Base-by-base conservation (phyloP, 2,888 invertebrate species). In the Melipona beecheii region DNA sequence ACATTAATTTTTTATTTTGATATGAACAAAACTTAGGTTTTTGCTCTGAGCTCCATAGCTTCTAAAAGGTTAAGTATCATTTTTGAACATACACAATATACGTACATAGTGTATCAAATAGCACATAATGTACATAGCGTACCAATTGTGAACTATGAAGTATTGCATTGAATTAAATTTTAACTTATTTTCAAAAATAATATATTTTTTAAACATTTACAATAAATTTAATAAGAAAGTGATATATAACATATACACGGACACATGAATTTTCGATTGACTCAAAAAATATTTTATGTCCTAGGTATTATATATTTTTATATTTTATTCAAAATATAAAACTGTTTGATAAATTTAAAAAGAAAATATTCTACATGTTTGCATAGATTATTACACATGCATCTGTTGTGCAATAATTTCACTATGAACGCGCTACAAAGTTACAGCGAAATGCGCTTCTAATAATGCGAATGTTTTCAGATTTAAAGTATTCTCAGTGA, bases 381-480 rank as follows among this genome's bases (percentile, higher is more conserved):
- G 50, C 56, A 17, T 9, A 43, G 49, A 27, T n/a, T 50, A 21
- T 52, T 65, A 24, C 24, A 50, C 27, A 52, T 66, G 52, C 54
- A 70, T 1, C 60, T 43, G 50, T 70, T 79, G 52, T 75, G 75
- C 71, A 81, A 72, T 50, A 0, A 19, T 21, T 49, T 75, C 27
- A n/a, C 68, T 81, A 75, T 81, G 81, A 75, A 83, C 50, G 31
- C 65, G 56, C 31, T 83, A 75, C 72, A 83, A 83, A 68, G 68
- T 72, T 64, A 17, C n/a, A 81, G 60, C 17, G 54, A 15, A n/a
- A 58, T 64, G 50, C 77, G 49, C 77, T 65, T 77, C 58, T 54
- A 77, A 60, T 74, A 73, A 78, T 72, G 60, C 31, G 60, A 71
- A 78, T 83, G 60, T 74, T 85, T 83, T 83, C 65, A 77, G 84